phyloP scores from a whole-genome alignment of 2,888 invertebrate genomes.

The Macaria liturata region DNA sequence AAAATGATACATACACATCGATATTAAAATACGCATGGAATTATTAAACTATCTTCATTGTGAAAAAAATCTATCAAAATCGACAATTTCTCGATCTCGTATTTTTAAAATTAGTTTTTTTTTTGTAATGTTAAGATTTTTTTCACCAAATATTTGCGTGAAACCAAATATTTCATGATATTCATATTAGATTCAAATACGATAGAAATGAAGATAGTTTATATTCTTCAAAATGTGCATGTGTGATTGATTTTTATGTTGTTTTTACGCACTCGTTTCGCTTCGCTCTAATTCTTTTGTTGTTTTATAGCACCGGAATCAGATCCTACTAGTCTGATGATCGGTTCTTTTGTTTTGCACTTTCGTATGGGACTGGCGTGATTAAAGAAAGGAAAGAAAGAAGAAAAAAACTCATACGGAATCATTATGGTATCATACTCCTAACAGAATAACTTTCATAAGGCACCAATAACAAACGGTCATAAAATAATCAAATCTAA shows the following conservation, averaged over 20 bases:
- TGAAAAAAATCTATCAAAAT: conserved; percentile 4
- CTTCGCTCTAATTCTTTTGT: conserved; percentile 53
- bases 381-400: conserved; percentile 17
- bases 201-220: conserved; percentile 16
- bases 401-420: neutral
- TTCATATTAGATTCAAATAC: too few relatives aligned
- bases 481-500: too few relatives aligned
- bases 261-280: conserved; percentile 61
- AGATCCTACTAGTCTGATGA: conserved; percentile 41
- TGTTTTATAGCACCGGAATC: conserved; percentile 37
- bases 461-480: too few relatives aligned
- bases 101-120: too few relatives aligned
- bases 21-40: conserved; percentile 9
- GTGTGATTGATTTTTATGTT: conserved; percentile 50
- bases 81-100: neutral
- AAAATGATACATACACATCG: neutral
- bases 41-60: conserved; percentile 10
- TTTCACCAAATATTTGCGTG: too few relatives aligned
- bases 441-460: too few relatives aligned
- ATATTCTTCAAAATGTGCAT: conserved; percentile 48
- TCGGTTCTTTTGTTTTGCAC: conserved; percentile 56
- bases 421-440: too few relatives aligned
- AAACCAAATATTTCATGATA: too few relatives aligned
- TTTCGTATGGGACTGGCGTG: conserved; percentile 49
- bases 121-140: too few relatives aligned